Evolutionary conservation across 37 sponge, comb jelly and placozoan genomes (phyloP), one percentile per base, ranked within the genome.

Genomic region (Hexactinellida sp.): DNA sequence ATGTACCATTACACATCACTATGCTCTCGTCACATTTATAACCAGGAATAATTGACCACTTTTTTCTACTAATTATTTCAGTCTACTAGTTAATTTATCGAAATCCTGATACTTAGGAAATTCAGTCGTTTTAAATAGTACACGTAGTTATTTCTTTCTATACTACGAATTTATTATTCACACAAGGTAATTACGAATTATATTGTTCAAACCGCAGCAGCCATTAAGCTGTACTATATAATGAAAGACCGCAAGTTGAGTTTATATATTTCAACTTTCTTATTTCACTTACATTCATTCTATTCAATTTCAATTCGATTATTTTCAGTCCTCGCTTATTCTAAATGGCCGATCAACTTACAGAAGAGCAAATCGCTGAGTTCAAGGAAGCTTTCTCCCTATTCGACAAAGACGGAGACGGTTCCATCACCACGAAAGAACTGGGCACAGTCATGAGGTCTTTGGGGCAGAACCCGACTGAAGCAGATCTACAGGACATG

Each of bases 381-480:
- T 90, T 92, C 86, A 90, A 88, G 38, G 92, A 92, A 36, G 92
- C 88, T 34, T 92, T 92, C 85, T 84, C 88, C 37, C 84, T 92
- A 37, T 92, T 92, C 87, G 92, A 92, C 89, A 92, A 92, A 85
- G 88, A 92, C 55, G 92, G 92, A 37, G 88, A 92, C 86, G 88
- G 88, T 52, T 88, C 92, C 37, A 92, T 92, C 55, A 88, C 88
- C 5, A 84, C 90, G 38, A 90, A 85, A 5, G 92, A 92, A 83
- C 87, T 92, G 28, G 92, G 92, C 23, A 92, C 92, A 36, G 92
- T 92, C 28, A 92, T 92, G 92, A 84, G 90, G 10, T 92, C 92
- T 0, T 87, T 92, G 21, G 92, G 92, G 0, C 90, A 92, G 87
- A 92, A 90, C 84, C 92, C 92, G 24, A 90, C 90, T 10, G 92